Evolutionary conservation across 2,797 vertebrate species (phyloP).

Genomic region (Steatocranus sp.): DNA sequence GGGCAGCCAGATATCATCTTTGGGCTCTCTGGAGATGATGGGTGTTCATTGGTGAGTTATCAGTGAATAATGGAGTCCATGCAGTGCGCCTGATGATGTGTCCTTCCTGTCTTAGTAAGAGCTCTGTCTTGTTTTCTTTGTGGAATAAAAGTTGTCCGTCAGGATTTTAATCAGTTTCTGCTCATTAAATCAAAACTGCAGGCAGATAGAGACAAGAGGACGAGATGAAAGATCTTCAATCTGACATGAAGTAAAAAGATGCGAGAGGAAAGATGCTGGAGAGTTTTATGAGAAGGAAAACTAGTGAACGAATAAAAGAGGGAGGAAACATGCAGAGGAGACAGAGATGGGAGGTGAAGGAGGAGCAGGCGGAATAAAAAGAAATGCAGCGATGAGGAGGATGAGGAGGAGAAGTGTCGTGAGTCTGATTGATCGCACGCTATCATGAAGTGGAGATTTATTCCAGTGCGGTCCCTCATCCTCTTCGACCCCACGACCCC

Average conservation of each 20-base stretch:
- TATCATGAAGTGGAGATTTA: constrained; percentile 51
- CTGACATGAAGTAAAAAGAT: background rate
- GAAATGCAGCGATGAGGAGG: background rate
- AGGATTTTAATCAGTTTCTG: background rate
- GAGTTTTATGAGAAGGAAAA: background rate
- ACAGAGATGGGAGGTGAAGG: background rate
- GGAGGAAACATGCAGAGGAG: background rate
- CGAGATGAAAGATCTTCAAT: background rate
- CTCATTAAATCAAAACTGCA: background rate
- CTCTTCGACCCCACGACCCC: constrained; percentile 26
- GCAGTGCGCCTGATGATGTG: background rate
- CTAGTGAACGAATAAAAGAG: background rate
- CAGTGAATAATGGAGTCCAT: background rate
- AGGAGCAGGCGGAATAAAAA: background rate
- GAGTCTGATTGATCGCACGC: constrained; percentile 15
- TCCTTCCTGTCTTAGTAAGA: background rate
- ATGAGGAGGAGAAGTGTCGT: background rate
- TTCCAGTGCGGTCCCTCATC: constrained; percentile 26
- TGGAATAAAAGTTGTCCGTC: background rate
- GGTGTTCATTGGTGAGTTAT: background rate
- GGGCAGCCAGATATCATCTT: background rate
- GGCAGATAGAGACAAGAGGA: background rate
- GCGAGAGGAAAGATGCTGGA: background rate
- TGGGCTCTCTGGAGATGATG: background rate
- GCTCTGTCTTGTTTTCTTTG: background rate